Evolutionary conservation across 2,888 invertebrate genomes (phyloP), one percentile per base, ranked within the genome.

Genomic region (Drosophila cognata): DNA sequence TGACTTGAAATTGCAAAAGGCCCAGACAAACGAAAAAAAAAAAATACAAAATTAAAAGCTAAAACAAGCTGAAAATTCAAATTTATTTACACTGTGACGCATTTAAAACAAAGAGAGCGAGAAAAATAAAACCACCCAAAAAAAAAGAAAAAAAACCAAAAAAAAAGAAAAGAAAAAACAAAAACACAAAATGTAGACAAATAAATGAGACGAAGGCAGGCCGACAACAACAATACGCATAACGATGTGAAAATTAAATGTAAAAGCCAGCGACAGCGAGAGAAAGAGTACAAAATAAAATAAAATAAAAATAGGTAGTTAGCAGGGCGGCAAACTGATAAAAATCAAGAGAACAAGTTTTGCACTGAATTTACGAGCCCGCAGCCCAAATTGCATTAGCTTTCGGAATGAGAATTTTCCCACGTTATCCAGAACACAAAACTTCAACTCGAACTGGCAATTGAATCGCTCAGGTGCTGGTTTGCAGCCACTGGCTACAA

Each of bases 41-140:
- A 43, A 43, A 55, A 36, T 18, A 28, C 16, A 43, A 74, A 88
- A 84, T 78, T 79, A 84, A 87, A 86, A 84, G 84, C 79, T 84
- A 87, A 86, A 89, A 87, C 90, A 89, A 88, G 90, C 90, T 90
- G 88, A 90, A 90, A 89, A 88, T 85, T 90, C 89, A 82, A 89
- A 90, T 88, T 87, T 88, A 90, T 88, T 88, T 88, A 90, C 88
- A 88, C 88, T 85, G 90, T 88, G 90, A 85, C 88, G 91, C 89
- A 90, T 89, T 88, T 81, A 82, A 88, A 84, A 77, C 85, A 88
- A 86, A 90, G 89, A 82, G 88, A 88, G 89, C 83, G 71, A 62
- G 67, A 62, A 64, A 70, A 71, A 71, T 62, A 66, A 80, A 79
- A 65, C 53, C 41, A 71, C 43, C 51, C 50, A 60, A 64, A 43